Evolutionary conservation across 2,888 invertebrate species (phyloP), one percentile per base, ranked within the genome.

Genomic region (Neuroscelio doddi): DNA sequence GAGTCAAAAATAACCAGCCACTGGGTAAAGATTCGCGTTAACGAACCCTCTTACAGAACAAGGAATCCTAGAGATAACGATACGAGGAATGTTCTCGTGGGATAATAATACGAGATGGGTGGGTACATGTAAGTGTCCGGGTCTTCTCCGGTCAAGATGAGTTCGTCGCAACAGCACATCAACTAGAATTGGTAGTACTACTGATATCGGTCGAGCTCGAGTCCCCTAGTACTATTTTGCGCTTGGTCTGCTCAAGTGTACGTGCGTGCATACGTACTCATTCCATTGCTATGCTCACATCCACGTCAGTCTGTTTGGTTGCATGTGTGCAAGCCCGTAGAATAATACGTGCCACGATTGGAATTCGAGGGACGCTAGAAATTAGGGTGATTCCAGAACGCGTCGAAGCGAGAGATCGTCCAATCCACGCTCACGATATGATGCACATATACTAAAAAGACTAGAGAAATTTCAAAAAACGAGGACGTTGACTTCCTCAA

Each of bases 41-140:
- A 62, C 50, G 66, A 66, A 61, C 32, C 56, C 39, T 17, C 21
- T 36, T 41, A 32, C 53, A 30, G 36, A 52, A 51, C 39, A 47
- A 53, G 50, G 17, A 44, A 34, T 44, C 51, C 24, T 9, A 17
- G 75, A 77, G 79, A 81, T 81, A 81, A 78, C 79, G 68, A 73
- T 64, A 75, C 70, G 77, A 77, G 73, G 76, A 80, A 78, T 71
- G 74, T 70, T 73, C 78, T 73, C 70, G 44, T 46, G 76, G 74
- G 79, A 76, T 65, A 66, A 77, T 63, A 66, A 74, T 68, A 66
- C 64, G 57, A 66, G 64, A 58, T 65, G 39, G 45, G 39, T 30
- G 30, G 41, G 56, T 41, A 24, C 24, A 42, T 26, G 52, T n/a
- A n/a, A 62, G 53, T 44, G 58, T 39, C 38, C 46, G 47, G 34